These are phyloP conservation scores for Drosophila pandora DNA, from an alignment of 1,140 invertebrate species.

Conservation along the genomic window DNA sequence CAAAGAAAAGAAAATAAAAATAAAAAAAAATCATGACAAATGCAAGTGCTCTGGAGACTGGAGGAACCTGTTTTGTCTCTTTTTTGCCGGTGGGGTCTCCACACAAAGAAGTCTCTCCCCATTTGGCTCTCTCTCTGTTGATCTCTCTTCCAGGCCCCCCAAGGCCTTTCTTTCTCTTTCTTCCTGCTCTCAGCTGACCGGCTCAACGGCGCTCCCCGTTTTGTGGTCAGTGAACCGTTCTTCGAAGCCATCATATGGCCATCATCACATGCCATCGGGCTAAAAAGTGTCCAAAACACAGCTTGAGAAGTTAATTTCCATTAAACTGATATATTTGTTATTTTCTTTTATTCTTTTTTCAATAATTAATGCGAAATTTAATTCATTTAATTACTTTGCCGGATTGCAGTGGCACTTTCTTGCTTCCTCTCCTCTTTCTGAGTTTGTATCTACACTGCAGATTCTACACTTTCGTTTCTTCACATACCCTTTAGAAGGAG, in stretches of 20 bases:
- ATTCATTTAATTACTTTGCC: conserved; percentile 68
- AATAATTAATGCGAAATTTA: conserved; percentile 76
- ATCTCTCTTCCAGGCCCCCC: conserved; percentile 6
- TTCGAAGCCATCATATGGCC: conserved; percentile 16
- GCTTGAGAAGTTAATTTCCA: conserved; percentile 45
- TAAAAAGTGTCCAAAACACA: conserved; percentile 54
- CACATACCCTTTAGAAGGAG: conserved; percentile 8
- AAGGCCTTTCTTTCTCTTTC: conserved; percentile 7
- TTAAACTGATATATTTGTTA: conserved; percentile 22
- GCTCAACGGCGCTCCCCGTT: conserved; percentile 23
- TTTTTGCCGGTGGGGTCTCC: conserved; percentile 35
- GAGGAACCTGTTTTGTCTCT: conserved; percentile 60
- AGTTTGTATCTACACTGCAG: conserved; percentile 39
- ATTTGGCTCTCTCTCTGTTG: background rate
- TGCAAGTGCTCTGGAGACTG: conserved; percentile 44
- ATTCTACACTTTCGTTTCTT: conserved; percentile 57
- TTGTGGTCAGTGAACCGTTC: conserved; percentile 69
- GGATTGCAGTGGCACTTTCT: conserved; percentile 26
- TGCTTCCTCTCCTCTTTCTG: background rate
- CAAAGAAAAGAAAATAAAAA: conserved; percentile 5
- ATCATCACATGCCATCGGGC: conserved; percentile 13
- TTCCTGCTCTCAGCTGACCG: conserved; percentile 50
- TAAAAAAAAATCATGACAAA: conserved; percentile 70
- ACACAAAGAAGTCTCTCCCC: conserved; percentile 21
- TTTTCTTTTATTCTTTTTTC: conserved; percentile 18